Percentiles rank a stretch among this genome's conserved stretches.
phyloP scores from a whole-genome alignment of 2,113 vertebrate genomes.

The Ammodytes dubius region DNA sequence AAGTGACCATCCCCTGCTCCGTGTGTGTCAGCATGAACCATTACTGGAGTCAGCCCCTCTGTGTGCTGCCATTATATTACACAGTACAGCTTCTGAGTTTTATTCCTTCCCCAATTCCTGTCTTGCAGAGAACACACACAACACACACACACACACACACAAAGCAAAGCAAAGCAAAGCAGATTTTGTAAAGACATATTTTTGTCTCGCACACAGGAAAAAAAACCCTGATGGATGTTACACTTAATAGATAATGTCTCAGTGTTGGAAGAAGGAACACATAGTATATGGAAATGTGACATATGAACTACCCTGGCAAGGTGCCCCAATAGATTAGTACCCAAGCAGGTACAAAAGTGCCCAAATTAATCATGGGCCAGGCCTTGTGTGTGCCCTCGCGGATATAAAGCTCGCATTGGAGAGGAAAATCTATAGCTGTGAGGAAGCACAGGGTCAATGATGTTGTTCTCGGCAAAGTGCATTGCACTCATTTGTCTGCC shows the following conservation, averaged over 20 bases:
- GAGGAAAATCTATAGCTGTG: slow-evolving; percentile 74
- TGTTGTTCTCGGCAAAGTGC: slow-evolving; percentile 78
- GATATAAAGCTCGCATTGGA: slow-evolving; percentile 57
- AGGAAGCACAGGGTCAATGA: slow-evolving; percentile 73
- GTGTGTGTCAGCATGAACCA: slow-evolving; percentile 70
- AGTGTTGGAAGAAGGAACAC: slow-evolving; percentile 25
- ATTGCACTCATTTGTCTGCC: slow-evolving; percentile 77
- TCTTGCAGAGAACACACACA: slow-evolving; percentile 35
- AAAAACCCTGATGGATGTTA: not conserved
- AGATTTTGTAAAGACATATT: slow-evolving; percentile 21
- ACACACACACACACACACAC: not conserved
- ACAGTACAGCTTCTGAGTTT: slow-evolving; percentile 46
- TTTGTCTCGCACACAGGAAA: not conserved
- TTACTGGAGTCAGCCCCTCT: slow-evolving; percentile 54
- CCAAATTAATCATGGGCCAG: slow-evolving; percentile 67
- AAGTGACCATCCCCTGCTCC: slow-evolving; percentile 71
- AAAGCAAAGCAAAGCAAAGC: slow-evolving; percentile 6
- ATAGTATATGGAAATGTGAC: slow-evolving; percentile 55
- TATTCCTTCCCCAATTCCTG: slow-evolving; percentile 43
- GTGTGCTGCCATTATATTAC: slow-evolving; percentile 71
- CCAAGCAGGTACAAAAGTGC: slow-evolving; percentile 53
- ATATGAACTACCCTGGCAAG: slow-evolving; percentile 42
- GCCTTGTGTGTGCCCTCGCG: slow-evolving; percentile 57
- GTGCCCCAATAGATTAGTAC: slow-evolving; percentile 63
- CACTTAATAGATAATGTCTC: slow-evolving; percentile 44